These are phyloP conservation scores for Paradisaea rubra DNA, from an alignment of 2,113 vertebrate species.

Conservation along the genomic window DNA sequence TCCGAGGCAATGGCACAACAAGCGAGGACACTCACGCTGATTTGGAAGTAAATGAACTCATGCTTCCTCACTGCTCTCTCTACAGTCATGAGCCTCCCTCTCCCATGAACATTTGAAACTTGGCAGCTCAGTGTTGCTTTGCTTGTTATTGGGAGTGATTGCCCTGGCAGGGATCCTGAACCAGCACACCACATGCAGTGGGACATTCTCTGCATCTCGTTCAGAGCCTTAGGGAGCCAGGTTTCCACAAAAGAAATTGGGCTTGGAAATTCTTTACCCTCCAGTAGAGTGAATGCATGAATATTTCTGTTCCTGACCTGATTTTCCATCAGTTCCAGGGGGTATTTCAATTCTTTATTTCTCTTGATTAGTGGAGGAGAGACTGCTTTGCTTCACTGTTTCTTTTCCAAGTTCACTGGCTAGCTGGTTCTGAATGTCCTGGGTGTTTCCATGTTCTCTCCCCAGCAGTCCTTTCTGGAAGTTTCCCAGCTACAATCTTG, in stretches of 20 bases:
- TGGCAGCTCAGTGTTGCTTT: slow-evolving; percentile 38
- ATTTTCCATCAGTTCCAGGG: slow-evolving; percentile 28
- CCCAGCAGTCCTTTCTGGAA: background rate
- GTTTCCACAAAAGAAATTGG: slow-evolving; percentile 47
- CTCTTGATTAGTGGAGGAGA: background rate
- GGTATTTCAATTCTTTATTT: slow-evolving; percentile 36
- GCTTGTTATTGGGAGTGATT: slow-evolving; percentile 35
- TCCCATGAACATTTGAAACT: slow-evolving; percentile 21
- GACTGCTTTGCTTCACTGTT: background rate
- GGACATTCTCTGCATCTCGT: slow-evolving; percentile 19
- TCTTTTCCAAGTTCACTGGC: background rate
- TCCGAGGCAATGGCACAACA: background rate
- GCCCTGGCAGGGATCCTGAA: slow-evolving; percentile 39
- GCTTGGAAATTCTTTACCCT: slow-evolving; percentile 34
- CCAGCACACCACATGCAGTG: slow-evolving; percentile 47
- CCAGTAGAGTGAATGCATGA: background rate
- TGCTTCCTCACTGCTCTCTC: background rate
- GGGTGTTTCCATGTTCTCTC: background rate
- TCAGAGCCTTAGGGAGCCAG: slow-evolving; percentile 44
- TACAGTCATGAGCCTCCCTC: background rate
- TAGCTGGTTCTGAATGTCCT: slow-evolving; percentile 3
- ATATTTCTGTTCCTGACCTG: slow-evolving; percentile 46
- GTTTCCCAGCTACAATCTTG: background rate
- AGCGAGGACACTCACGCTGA: background rate
- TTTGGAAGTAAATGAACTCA: background rate